These are phyloP conservation scores for Trypoxylon attenuatum DNA, from an alignment of 2,888 invertebrate species.

Conservation along the genomic window DNA sequence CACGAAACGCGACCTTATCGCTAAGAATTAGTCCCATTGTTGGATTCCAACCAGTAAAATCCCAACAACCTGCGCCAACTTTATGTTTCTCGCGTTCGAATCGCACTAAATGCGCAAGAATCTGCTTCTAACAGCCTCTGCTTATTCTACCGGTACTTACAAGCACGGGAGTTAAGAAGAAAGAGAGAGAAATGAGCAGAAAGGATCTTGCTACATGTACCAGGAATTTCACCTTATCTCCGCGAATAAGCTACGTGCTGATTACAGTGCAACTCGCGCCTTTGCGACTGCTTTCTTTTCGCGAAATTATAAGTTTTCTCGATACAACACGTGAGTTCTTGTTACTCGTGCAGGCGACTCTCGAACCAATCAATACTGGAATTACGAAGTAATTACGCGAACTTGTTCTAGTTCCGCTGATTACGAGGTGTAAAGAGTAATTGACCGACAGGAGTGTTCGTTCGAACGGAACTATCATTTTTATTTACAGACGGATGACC, in stretches of 20 bases:
- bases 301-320: conserved; percentile 51
- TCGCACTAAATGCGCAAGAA: no score
- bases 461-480: not conserved
- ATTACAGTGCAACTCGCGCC: conserved; percentile 34
- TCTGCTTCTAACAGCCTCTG: no score
- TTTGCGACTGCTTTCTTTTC: conserved; percentile 17
- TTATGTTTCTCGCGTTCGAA: not conserved
- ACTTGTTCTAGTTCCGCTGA: conserved; percentile 43
- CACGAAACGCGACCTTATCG: conserved; percentile 50
- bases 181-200: not conserved
- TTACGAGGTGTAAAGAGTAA: conserved; percentile 51
- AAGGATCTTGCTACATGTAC: not conserved
- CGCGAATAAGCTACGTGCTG: conserved; percentile 48
- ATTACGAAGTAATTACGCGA: conserved; percentile 39
- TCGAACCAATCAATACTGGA: conserved; percentile 49
- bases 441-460: conserved; percentile 17
- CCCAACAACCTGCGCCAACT: no score
- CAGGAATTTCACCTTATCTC: conserved; percentile 47
- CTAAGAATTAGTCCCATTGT: conserved; percentile 51
- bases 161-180: not conserved
- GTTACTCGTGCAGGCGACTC: not conserved
- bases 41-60: no score
- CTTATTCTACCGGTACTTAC: not conserved
- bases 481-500: not conserved
- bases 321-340: no score